These are phyloP conservation scores for Mungos mungo DNA, from an alignment of 2,113 vertebrate genomes.

Conservation along the genomic window DNA sequence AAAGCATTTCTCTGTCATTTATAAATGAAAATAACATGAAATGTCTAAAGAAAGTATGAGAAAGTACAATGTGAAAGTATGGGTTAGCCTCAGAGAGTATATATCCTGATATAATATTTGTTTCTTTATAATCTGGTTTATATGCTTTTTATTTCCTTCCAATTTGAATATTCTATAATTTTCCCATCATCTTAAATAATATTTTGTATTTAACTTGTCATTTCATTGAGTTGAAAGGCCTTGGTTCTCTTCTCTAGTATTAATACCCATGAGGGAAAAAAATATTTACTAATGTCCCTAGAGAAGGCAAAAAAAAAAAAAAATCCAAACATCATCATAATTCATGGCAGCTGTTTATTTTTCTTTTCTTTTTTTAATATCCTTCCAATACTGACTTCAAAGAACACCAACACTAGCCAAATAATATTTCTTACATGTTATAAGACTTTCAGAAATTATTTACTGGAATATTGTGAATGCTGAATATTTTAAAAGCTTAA, in stretches of 20 bases:
- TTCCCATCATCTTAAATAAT: neutral
- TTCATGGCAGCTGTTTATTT: neutral
- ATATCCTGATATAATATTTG: neutral
- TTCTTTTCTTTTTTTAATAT: neutral
- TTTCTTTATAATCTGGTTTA: neutral
- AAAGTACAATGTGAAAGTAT: neutral
- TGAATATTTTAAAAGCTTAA: neutral
- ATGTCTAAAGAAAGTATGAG: neutral
- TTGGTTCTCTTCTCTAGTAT: neutral
- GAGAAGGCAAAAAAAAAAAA: neutral
- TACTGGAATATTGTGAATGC: neutral
- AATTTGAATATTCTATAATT: neutral
- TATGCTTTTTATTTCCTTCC: neutral
- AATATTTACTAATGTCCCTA: neutral
- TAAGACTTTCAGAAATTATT: neutral
- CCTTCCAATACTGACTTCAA: neutral
- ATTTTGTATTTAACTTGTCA: neutral
- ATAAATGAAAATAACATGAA: neutral
- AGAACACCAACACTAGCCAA: neutral
- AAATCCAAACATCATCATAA: neutral
- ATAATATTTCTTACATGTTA: neutral
- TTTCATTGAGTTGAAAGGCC: neutral
- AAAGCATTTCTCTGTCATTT: neutral
- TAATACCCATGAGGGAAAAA: neutral
- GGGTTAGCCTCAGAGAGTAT: neutral